Percentiles rank a stretch among this genome's conserved stretches.
phyloP scores from a whole-genome alignment of 2,797 vertebrate genomes.

The Corythornis leucogaster region DNA sequence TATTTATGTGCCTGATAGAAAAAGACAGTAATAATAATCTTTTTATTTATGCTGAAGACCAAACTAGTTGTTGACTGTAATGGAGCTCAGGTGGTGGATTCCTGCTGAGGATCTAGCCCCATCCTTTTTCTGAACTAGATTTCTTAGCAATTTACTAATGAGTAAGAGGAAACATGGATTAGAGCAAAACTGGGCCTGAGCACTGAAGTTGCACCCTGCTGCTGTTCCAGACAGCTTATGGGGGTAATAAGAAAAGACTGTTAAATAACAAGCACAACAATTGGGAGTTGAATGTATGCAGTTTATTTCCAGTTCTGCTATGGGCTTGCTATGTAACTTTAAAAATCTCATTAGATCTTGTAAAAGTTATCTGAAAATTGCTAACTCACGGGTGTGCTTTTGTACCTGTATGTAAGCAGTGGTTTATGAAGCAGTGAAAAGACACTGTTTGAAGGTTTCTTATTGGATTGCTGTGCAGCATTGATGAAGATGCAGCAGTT shows the following conservation, averaged over 20 bases:
- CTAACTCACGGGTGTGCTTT: not conserved
- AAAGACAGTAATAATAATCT: not conserved
- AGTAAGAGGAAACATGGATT: not conserved
- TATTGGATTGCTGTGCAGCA: not conserved
- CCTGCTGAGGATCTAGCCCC: not conserved
- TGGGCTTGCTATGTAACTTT: not conserved
- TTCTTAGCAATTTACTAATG: not conserved
- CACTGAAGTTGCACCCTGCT: not conserved
- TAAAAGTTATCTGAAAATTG: not conserved
- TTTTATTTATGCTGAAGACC: not conserved
- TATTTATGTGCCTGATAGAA: not conserved
- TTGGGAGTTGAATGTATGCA: not conserved
- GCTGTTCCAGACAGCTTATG: not conserved
- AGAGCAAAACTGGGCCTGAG: not conserved
- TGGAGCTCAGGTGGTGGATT: not conserved
- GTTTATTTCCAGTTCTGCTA: not conserved
- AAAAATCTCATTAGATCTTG: not conserved
- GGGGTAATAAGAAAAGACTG: not conserved
- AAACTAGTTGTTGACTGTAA: not conserved
- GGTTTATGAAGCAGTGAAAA: not conserved
- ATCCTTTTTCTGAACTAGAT: not conserved
- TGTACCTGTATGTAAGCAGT: not conserved
- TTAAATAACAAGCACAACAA: not conserved
- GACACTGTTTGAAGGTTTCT: not conserved
- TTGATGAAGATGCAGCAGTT: not conserved